Base-by-base conservation (phyloP, 2,797 vertebrate species). In the Enoplosus armatus region DNA sequence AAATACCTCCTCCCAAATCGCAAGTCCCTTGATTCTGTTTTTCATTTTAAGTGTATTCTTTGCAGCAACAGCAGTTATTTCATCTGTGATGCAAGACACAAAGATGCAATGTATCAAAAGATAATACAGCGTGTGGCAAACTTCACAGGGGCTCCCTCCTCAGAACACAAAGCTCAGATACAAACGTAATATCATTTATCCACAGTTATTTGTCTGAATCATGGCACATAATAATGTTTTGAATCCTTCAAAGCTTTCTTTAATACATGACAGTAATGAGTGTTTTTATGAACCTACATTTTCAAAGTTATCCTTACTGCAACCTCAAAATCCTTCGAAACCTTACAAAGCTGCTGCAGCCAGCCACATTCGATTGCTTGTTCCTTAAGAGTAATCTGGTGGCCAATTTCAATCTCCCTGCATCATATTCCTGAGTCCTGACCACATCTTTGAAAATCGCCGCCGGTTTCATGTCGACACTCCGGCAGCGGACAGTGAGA, bases 341-440 rank as follows among this genome's bases (percentile, higher is more conserved):
- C 37, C 72, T 75, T 76, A 51, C 27, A 72, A 39, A 64, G 11
- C 67, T 11, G 0, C 39, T 53, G 68, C 53, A 66, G 54, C 47
- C 61, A 9, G 65, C 29, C 61, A 26, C 62, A 16, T 71, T 45
- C 8, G 27, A 75, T 77, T 45, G 53, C 68, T 64, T 65, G 64
- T 84, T 74, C 65, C 67, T 69, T 68, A 55, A 10, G 39, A 72
- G 56, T 70, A 72, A 59, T 78, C 71, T 51, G 59, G 43, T 26
- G 71, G 78, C 64, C 77, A 75, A 35, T 87, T 90, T 77, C 82
- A 88, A 80, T 90, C 86, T 77, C 51, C 75, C 77, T 33, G 54
- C 69, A 80, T 83, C 78, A 27, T 37, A 63, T 82, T 80, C 77
- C 74, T 1, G 10, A 77, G 73, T 71, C 80, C 58, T 64, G 75